Evolutionary conservation across 2,797 vertebrate genomes (phyloP).

Genomic region (Pipistrellus pipistrellus): DNA sequence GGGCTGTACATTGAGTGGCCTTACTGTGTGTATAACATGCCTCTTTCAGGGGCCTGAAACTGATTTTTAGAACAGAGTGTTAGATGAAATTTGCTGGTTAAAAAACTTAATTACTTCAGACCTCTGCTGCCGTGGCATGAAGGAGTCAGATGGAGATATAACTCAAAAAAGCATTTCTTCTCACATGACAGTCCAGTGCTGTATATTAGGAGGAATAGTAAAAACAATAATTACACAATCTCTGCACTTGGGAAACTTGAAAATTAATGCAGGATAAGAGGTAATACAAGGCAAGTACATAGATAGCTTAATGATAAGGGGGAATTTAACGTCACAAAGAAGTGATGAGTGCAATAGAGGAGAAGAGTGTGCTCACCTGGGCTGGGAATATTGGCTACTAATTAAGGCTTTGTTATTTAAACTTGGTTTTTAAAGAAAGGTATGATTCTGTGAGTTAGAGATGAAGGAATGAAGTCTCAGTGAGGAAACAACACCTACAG

Average conservation of each 20-base stretch:
- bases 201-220: background rate
- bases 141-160: background rate
- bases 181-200: background rate
- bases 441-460: background rate
- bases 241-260: background rate
- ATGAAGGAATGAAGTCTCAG: background rate
- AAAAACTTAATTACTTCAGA: background rate
- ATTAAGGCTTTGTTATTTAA: background rate
- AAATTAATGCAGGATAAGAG: background rate
- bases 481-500: background rate
- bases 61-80: background rate
- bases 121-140: background rate
- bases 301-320: background rate
- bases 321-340: background rate
- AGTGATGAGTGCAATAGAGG: background rate
- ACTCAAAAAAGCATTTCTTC: background rate
- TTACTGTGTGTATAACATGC: background rate
- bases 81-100: background rate
- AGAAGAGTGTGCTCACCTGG: background rate
- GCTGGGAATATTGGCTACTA: background rate
- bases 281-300: background rate
- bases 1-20: background rate
- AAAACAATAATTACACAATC: background rate
- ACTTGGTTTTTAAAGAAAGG: background rate
- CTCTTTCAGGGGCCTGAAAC: background rate